Conservation (phyloP, 1,140 invertebrate genomes). For the Drosophila novamexicana region DNA sequence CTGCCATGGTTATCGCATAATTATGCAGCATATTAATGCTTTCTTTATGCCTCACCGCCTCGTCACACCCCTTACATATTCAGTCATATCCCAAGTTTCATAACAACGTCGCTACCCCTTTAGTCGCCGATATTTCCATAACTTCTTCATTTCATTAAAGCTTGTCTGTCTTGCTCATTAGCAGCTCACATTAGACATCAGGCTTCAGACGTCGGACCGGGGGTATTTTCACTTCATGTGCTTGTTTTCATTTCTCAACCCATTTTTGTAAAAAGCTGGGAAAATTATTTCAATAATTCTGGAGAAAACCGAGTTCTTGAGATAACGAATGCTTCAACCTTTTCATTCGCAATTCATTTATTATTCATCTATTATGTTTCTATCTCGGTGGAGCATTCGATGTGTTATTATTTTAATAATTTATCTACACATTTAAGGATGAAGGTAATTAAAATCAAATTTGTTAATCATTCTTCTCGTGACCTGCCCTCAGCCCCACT, state of each 20-base stretch:
- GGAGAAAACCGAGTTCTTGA: background rate
- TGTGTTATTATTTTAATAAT: no score
- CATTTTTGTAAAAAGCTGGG: constrained; percentile 57
- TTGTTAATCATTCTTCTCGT: background rate
- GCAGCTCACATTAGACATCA: constrained; percentile 24
- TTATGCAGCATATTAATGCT: constrained; percentile 81
- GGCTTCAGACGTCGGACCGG: background rate
- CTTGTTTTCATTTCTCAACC: constrained; percentile 48
- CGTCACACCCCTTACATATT: constrained; percentile 42
- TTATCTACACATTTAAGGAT: no score
- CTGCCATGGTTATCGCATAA: constrained; percentile 72
- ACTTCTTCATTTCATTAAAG: constrained; percentile 41
- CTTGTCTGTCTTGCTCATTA: constrained; percentile 48
- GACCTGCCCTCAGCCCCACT: background rate
- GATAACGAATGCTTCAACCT: background rate
- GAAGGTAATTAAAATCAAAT: constrained; percentile 1
- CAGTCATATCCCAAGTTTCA: constrained; percentile 72
- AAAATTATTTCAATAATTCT: constrained; percentile 66
- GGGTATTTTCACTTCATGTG: background rate
- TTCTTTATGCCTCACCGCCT: constrained; percentile 39
- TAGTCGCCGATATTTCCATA: background rate
- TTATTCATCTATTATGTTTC: no score
- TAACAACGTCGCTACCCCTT: constrained; percentile 39
- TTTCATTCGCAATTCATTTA: no score
- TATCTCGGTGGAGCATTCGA: no score